Evolutionary conservation across 2,113 vertebrate genomes (phyloP), one percentile per base, ranked within the genome.

Genomic region (Scalopus aquaticus): DNA sequence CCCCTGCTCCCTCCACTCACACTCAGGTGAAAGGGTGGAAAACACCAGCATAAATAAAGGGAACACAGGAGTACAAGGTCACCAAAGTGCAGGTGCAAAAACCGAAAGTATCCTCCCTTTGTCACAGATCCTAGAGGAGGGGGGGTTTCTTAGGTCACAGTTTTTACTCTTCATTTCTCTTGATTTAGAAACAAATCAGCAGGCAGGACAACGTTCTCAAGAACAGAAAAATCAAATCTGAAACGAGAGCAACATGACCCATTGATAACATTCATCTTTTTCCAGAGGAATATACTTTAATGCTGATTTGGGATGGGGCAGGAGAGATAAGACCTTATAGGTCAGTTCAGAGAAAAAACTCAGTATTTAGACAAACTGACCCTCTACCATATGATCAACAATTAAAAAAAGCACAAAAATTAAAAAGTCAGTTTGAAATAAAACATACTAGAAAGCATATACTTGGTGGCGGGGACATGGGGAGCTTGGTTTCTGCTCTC

Each of bases 11-110:
- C 60, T 87, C 78, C 24, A 54, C 49, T 81, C 81, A 93, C 67
- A 67, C 26, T 60, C 22, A 37, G 89, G 51, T 46, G 62, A 56
- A 93, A 85, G 80, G 67, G 64, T 26, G 72, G 77, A 90, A 85
- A 78, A 90, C 26, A 49, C 19, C 24, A 81, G 81, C 0, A 5
- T 64, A 93, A 79, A 93, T 81, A 97, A 76, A 16, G 9, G 64
- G 46, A 95, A 97, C 91, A 94, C 42, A 90, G 49, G 95, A 58
- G 70, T 84, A 90, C 22, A 70, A 79, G 1, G 13, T 95, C 70
- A 93, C 94, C 95, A 96, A 98, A 98, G 98, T 97, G 97, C 98
- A 98, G 96, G 97, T 98, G 98, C 97, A 92, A 96, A 93, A 39
- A 85, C 20, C 49, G 44, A 77, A 98, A 97, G 90, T 60, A 79